Conservation (phyloP, 2,113 vertebrate genomes). For the Pomatorhinus ruficollis region DNA sequence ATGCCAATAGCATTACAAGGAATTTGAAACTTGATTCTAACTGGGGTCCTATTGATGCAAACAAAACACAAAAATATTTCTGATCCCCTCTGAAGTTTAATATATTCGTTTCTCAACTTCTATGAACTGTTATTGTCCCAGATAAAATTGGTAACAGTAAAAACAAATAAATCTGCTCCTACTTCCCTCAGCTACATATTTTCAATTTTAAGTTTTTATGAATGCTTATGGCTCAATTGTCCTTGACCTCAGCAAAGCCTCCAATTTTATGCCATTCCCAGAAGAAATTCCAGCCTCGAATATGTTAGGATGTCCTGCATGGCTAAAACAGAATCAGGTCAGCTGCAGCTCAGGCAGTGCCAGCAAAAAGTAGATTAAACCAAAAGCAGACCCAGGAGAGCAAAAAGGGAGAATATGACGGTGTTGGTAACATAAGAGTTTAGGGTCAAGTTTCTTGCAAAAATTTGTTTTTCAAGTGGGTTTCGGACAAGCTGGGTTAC, state of each 20-base stretch:
- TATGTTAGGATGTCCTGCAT: neutral
- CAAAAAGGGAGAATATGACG: neutral
- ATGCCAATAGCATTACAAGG: neutral
- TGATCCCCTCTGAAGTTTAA: neutral
- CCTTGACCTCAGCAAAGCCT: neutral
- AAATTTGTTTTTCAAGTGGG: neutral
- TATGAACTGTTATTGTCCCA: neutral
- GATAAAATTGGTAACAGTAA: neutral
- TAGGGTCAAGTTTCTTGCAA: neutral
- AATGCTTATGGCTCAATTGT: rapidly evolving
- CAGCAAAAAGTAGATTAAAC: neutral
- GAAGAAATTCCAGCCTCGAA: neutral
- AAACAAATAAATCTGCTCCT: neutral
- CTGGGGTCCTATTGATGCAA: neutral
- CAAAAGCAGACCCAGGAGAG: neutral
- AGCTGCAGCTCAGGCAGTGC: neutral
- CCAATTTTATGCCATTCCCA: neutral
- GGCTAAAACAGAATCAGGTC: neutral
- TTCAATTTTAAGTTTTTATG: neutral
- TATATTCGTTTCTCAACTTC: neutral
- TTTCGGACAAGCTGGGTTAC: neutral
- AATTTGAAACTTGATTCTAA: neutral
- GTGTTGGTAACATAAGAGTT: neutral
- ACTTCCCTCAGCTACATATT: neutral
- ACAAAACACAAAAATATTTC: neutral